Percentiles rank a stretch among this genome's conserved stretches.
Conservation (phyloP, 2,888 invertebrate species). For the Spatulosminthurus flaviceps region DNA sequence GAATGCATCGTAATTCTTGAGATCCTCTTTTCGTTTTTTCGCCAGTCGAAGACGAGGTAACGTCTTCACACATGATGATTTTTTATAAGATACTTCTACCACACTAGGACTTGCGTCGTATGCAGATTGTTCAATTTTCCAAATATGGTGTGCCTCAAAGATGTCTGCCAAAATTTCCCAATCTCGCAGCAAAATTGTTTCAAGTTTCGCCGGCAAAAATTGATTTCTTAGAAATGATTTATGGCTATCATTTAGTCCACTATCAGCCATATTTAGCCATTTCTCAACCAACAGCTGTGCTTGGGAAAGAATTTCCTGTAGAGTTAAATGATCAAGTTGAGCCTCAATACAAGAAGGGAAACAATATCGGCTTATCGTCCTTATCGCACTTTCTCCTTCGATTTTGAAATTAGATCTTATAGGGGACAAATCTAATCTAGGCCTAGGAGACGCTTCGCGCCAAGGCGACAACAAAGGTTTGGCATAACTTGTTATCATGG, state of each 20-base stretch:
- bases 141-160: constrained; percentile 12
- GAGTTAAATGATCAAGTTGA: constrained; percentile 22
- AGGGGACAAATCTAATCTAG: constrained; percentile 29
- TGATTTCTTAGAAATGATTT: constrained; percentile 26
- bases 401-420: constrained; percentile 20
- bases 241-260: constrained; percentile 4
- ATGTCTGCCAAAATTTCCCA: constrained; percentile 34
- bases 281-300: background rate
- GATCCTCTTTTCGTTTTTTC: constrained; percentile 35
- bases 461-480: background rate
- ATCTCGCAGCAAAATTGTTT: constrained; percentile 11
- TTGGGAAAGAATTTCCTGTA: constrained; percentile 15
- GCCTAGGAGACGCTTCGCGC: constrained; percentile 21
- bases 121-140: constrained; percentile 27
- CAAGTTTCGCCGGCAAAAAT: constrained; percentile 8
- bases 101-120: background rate
- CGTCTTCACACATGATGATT: constrained; percentile 8
- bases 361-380: constrained; percentile 36
- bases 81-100: constrained; percentile 24
- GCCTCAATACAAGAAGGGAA: constrained; percentile 30
- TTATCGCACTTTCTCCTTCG: constrained; percentile 31
- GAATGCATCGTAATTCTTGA: constrained; percentile 34
- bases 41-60: constrained; percentile 15
- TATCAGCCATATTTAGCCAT: background rate
- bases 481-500: constrained; percentile 33